Conservation (phyloP, 53 echinoderm and acorn worm genomes). For the Astropecten irregularis region DNA sequence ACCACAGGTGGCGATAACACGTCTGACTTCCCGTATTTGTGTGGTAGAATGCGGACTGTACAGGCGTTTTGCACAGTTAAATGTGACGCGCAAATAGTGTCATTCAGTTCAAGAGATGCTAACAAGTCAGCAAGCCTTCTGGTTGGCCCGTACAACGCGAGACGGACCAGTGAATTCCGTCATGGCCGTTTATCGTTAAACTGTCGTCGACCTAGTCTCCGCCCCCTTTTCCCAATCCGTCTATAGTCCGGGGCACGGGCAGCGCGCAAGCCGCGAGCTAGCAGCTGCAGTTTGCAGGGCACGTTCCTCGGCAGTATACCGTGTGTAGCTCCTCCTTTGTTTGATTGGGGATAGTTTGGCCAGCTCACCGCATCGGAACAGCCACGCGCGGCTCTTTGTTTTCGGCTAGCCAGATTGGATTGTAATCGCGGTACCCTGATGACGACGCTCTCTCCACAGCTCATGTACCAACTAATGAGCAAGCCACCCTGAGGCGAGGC, state of each 20-base stretch:
- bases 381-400: conserved; percentile 48
- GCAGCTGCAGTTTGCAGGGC: conserved; percentile 40
- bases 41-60: conserved; percentile 48
- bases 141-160: conserved; percentile 40
- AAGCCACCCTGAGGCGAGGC: conserved; percentile 40
- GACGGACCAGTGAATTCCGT: conserved; percentile 56
- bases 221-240: conserved; percentile 2
- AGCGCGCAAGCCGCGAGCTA: background rate
- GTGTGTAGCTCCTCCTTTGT: conserved; percentile 26
- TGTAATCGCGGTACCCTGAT: conserved; percentile 32
- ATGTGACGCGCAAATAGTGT: conserved; percentile 61
- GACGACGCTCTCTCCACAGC: background rate
- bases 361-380: too few species aligned
- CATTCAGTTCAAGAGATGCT: conserved; percentile 44
- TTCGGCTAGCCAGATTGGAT: conserved; percentile 45
- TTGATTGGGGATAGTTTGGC: too few species aligned
- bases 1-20: conserved; percentile 58
- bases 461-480: conserved; percentile 53
- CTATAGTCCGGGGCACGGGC: background rate
- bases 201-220: conserved; percentile 34
- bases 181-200: conserved; percentile 61
- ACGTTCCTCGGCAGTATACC: too few species aligned
- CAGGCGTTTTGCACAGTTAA: conserved; percentile 58
- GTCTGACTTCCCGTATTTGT: conserved; percentile 49
- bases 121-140: conserved; percentile 60